Percentiles rank a stretch among this genome's conserved stretches.
Evolutionary conservation across 2,888 invertebrate genomes (phyloP).

Genomic region (Temnothorax ravouxi): DNA sequence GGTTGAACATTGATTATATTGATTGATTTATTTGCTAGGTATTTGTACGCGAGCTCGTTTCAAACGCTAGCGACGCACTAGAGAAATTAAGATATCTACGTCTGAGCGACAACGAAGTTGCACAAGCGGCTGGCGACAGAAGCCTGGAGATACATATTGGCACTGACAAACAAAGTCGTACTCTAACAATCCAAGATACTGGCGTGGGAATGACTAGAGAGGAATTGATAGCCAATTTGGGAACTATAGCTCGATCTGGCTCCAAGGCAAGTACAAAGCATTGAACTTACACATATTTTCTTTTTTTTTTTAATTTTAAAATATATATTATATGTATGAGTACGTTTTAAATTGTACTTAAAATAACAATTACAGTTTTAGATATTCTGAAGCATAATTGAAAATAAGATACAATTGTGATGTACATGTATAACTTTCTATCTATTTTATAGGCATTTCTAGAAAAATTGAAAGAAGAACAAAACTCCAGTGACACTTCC

Average conservation of each 20-base stretch:
- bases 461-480: slow-evolving; percentile 93
- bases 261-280: slow-evolving; percentile 90
- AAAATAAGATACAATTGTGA: not conserved
- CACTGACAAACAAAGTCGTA: slow-evolving; percentile 95
- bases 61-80: slow-evolving; percentile 98
- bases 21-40: slow-evolving; percentile 88
- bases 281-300: slow-evolving; percentile 19
- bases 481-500: slow-evolving; percentile 89
- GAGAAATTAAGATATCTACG: slow-evolving; percentile 96
- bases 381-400: not conserved
- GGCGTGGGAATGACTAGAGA: slow-evolving; percentile 98
- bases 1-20: slow-evolving; percentile 1
- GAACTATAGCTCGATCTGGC: slow-evolving; percentile 98
- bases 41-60: slow-evolving; percentile 97
- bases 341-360: not conserved
- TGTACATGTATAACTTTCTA: not conserved
- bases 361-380: slow-evolving; percentile 1
- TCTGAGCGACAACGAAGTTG: slow-evolving; percentile 87
- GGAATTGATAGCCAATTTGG: slow-evolving; percentile 96
- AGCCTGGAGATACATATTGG: slow-evolving; percentile 95
- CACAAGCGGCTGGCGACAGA: slow-evolving; percentile 88
- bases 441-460: slow-evolving; percentile 90
- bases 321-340: not conserved
- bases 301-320: not conserved
- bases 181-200: slow-evolving; percentile 96